These are phyloP conservation scores for Cariama cristata DNA, from an alignment of 2,113 vertebrate species.

Conservation along the genomic window DNA sequence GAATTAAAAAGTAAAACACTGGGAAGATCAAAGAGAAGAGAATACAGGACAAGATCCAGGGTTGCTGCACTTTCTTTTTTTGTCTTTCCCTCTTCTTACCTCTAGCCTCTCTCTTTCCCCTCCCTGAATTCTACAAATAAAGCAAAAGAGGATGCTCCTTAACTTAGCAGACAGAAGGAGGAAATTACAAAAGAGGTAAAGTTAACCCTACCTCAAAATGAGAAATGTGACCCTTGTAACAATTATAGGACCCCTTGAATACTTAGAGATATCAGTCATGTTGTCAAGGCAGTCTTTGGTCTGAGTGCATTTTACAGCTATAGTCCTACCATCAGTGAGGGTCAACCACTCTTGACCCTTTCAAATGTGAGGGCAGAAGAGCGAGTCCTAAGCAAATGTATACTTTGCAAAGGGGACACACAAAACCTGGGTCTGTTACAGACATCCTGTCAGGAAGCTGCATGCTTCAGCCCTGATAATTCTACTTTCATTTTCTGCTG, in stretches of 20 bases:
- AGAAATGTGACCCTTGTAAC: not conserved
- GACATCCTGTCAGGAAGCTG: not conserved
- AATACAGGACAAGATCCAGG: not conserved
- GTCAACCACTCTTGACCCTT: not conserved
- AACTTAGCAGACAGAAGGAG: not conserved
- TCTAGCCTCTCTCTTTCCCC: not conserved
- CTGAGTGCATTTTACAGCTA: not conserved
- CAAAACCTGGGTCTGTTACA: not conserved
- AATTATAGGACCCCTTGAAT: not conserved
- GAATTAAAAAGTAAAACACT: not conserved
- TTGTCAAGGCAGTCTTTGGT: not conserved
- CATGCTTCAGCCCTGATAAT: not conserved
- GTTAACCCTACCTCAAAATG: not conserved
- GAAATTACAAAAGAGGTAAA: not conserved
- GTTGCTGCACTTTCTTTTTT: not conserved
- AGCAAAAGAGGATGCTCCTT: not conserved
- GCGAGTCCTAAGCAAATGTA: not conserved
- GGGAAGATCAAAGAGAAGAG: not conserved
- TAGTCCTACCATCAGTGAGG: not conserved
- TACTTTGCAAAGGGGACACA: not conserved
- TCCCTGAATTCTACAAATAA: not conserved
- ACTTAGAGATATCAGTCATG: not conserved
- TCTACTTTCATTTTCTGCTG: not conserved
- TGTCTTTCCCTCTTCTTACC: not conserved
- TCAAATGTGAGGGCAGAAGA: not conserved